Percentiles rank a stretch among this genome's conserved stretches.
These are phyloP conservation scores for Agrilus cyanescens DNA, from an alignment of 2,888 invertebrate genomes.

Conservation along the genomic window DNA sequence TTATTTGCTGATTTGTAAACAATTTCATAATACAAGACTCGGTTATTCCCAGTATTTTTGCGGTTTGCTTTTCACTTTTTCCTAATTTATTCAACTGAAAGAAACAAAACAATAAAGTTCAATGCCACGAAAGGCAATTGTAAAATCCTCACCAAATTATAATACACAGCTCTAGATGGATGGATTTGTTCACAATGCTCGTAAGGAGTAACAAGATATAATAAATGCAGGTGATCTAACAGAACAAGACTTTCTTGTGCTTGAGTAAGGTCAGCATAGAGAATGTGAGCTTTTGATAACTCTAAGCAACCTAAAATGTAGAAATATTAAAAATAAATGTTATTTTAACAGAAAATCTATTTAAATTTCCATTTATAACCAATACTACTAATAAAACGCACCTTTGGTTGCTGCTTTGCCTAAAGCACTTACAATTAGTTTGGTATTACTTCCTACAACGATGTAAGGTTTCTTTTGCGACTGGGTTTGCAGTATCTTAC, in stretches of 20 bases:
- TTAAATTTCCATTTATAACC: no score
- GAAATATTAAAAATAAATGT: conserved; percentile 1
- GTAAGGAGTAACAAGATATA: conserved; percentile 78
- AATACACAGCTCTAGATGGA: conserved; percentile 43
- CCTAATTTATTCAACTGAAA: conserved; percentile 51
- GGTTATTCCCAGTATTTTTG: conserved; percentile 62
- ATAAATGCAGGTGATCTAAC: conserved; percentile 68
- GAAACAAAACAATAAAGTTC: conserved; percentile 8
- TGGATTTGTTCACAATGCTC: conserved; percentile 47
- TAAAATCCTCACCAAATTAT: conserved; percentile 42
- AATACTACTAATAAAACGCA: conserved; percentile 17
- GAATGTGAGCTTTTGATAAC: conserved; percentile 51
- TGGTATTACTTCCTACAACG: conserved; percentile 32
- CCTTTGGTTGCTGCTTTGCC: conserved; percentile 79
- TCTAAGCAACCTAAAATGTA: conserved; percentile 60
- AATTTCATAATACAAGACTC: conserved; percentile 60
- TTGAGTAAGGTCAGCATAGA: conserved; percentile 61
- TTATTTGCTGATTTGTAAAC: conserved; percentile 53
- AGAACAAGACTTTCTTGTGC: conserved; percentile 70
- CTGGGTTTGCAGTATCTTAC: conserved; percentile 1
- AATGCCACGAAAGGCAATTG: conserved; percentile 6
- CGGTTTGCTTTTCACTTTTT: conserved; percentile 54
- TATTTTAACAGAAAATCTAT: neutral
- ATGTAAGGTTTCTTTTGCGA: conserved; percentile 16
- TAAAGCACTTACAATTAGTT: conserved; percentile 49